phyloP scores from a whole-genome alignment of 2,888 invertebrate genomes.

The Watsonalla cultraria region DNA sequence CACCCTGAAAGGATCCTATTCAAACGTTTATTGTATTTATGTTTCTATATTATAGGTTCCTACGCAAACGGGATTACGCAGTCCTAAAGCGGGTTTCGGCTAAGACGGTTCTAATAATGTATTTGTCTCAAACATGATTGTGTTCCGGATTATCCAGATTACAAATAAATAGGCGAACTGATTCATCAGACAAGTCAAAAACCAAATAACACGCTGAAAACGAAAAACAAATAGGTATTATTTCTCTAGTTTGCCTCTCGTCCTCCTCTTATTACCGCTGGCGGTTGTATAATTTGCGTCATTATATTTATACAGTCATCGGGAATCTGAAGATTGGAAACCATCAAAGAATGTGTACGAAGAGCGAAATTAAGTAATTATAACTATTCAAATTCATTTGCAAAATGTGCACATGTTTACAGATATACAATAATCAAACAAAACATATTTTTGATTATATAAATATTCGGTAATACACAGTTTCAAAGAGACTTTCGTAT shows the following conservation, averaged over 20 bases:
- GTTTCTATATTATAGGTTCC: conserved; percentile 15
- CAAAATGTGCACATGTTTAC: too few relatives aligned
- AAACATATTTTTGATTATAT: too few relatives aligned
- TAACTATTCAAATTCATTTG: too few relatives aligned
- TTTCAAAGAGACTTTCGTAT: too few relatives aligned
- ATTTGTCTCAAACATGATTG: conserved; percentile 50
- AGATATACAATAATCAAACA: too few relatives aligned
- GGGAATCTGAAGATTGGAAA: too few relatives aligned
- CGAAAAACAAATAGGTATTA: neutral
- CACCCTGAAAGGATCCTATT: neutral
- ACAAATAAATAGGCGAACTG: conserved; percentile 42
- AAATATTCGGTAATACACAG: too few relatives aligned
- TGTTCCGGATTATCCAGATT: conserved; percentile 59
- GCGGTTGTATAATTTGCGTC: too few relatives aligned
- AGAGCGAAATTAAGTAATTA: too few relatives aligned
- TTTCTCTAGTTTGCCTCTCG: neutral
- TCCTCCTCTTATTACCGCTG: too few relatives aligned
- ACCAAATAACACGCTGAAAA: conserved; percentile 12
- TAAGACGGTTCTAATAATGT: conserved; percentile 42
- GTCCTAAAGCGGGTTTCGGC: conserved; percentile 10
- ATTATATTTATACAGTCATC: too few relatives aligned
- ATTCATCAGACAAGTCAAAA: conserved; percentile 19
- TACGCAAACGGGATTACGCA: conserved; percentile 22
- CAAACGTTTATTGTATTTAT: conserved; percentile 8
- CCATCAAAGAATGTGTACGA: too few relatives aligned